These are phyloP conservation scores for Caenorhabditis sp. DNA, from an alignment of 2,888 invertebrate species.

Conservation along the genomic window DNA sequence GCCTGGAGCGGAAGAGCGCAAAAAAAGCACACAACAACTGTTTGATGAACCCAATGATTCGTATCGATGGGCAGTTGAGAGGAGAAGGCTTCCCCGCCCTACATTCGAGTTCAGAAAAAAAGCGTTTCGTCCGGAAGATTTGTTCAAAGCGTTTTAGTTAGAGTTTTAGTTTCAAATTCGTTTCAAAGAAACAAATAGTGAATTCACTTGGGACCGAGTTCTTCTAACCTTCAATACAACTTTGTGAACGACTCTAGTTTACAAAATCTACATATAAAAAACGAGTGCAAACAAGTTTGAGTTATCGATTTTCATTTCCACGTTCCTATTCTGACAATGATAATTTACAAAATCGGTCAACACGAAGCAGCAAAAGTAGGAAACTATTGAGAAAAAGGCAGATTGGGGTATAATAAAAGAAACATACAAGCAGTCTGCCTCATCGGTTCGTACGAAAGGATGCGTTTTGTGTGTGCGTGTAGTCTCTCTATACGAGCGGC, in stretches of 20 bases:
- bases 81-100: background rate
- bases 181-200: too few relatives aligned
- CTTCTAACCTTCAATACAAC: too few relatives aligned
- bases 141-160: too few relatives aligned
- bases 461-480: conserved; percentile 40
- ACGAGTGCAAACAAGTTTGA: too few relatives aligned
- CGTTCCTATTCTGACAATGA: too few relatives aligned
- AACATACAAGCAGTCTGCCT: conserved; percentile 48
- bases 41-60: conserved; percentile 26
- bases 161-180: too few relatives aligned
- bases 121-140: too few relatives aligned
- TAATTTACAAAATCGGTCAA: conserved; percentile 24
- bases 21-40: conserved; percentile 38
- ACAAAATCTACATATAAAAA: too few relatives aligned
- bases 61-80: background rate
- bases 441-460: conserved; percentile 19
- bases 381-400: conserved; percentile 16
- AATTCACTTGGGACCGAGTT: too few relatives aligned
- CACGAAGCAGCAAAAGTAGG: background rate
- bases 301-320: too few relatives aligned
- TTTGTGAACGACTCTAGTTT: too few relatives aligned
- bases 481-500: conserved; percentile 42
- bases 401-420: conserved; percentile 45
- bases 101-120: conserved; percentile 7
- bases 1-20: conserved; percentile 2